Percentiles rank a stretch among this genome's conserved stretches.
Conservation (phyloP, 1,140 invertebrate genomes). For the Drosophila sturtevanti region DNA sequence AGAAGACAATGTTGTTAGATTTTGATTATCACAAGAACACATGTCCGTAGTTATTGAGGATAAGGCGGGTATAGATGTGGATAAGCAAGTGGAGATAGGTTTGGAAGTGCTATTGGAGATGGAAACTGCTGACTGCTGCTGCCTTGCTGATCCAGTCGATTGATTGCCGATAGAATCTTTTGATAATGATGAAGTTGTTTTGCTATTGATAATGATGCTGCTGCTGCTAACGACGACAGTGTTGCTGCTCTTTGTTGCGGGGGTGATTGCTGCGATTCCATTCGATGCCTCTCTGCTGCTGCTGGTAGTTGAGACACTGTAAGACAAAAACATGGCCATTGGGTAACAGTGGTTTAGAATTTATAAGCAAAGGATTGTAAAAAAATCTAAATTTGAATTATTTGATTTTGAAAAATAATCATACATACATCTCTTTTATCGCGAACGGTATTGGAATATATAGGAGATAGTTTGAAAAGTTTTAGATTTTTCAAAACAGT, state of each 20-base stretch:
- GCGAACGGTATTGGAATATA: too few species aligned
- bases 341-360: constrained; percentile 35
- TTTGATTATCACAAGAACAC: constrained; percentile 52
- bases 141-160: constrained; percentile 12
- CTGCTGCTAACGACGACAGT: constrained; percentile 28
- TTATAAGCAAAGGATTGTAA: too few species aligned
- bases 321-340: constrained; percentile 21
- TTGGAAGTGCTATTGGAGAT: constrained; percentile 7
- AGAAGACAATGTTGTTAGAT: constrained; percentile 33
- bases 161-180: constrained; percentile 5
- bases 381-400: too few species aligned
- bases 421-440: too few species aligned
- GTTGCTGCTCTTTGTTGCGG: constrained; percentile 39
- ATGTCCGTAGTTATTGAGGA: constrained; percentile 27
- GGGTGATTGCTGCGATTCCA: constrained; percentile 36
- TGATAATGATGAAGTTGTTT: constrained; percentile 7
- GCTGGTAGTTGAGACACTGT: constrained; percentile 54
- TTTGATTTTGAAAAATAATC: too few species aligned
- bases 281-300: constrained; percentile 44
- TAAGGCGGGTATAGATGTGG: not conserved
- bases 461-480: too few species aligned
- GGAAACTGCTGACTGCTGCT: constrained; percentile 11
- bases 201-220: constrained; percentile 26
- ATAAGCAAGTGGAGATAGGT: constrained; percentile 7
- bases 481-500: too few species aligned